Evolutionary conservation across 2,888 invertebrate species (phyloP).

Genomic region (Melangyna quadrimaculata): DNA sequence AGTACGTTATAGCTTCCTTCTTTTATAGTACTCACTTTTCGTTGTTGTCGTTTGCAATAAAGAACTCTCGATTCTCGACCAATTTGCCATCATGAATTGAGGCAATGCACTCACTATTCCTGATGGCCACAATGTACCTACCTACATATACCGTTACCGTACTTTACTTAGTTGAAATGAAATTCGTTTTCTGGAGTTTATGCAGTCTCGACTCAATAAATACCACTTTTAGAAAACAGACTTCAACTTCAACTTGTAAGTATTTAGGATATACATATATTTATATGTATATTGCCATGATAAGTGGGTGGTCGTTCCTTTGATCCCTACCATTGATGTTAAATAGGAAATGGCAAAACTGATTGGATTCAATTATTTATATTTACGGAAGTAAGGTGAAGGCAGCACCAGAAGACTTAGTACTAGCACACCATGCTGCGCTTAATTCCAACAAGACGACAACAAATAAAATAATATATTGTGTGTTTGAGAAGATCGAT

Average conservation of each 20-base stretch:
- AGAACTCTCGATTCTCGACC: slow-evolving; percentile 42
- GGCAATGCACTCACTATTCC: slow-evolving; percentile 20
- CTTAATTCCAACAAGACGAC: background rate
- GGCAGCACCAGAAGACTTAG: slow-evolving; percentile 35
- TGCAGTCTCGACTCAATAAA: background rate
- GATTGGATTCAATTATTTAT: slow-evolving; percentile 68
- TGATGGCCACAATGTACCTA: slow-evolving; percentile 30
- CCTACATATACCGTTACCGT: background rate
- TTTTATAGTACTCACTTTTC: background rate
- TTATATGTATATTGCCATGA: background rate
- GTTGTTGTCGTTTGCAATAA: slow-evolving; percentile 9
- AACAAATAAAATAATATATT: background rate
- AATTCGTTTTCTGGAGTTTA: slow-evolving; percentile 26
- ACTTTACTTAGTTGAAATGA: slow-evolving; percentile 20
- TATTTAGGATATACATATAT: background rate
- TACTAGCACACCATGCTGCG: slow-evolving; percentile 17
- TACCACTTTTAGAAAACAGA: background rate
- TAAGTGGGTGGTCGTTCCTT: background rate
- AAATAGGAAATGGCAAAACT: slow-evolving; percentile 61
- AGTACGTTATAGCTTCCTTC: background rate
- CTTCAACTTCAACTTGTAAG: background rate
- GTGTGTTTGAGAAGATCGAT: slow-evolving; percentile 37
- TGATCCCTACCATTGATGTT: slow-evolving; percentile 45
- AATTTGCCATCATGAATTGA: slow-evolving; percentile 55
- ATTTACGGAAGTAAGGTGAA: slow-evolving; percentile 56